Percentiles rank a stretch among this genome's conserved stretches.
Evolutionary conservation across 2,888 invertebrate species (phyloP).

Genomic region (Platycheirus rosarum): DNA sequence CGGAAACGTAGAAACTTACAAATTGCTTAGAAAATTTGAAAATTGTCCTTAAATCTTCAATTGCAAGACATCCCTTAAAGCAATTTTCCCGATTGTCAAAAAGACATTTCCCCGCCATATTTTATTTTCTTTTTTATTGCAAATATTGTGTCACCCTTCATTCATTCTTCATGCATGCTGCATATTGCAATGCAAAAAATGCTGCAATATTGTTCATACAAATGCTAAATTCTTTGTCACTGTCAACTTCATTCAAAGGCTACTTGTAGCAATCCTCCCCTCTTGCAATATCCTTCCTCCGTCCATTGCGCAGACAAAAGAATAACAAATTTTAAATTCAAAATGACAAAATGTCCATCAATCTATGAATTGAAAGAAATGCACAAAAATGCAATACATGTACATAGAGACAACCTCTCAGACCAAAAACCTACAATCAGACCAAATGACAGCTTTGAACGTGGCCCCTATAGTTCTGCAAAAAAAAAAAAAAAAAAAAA

Average conservation of each 20-base stretch:
- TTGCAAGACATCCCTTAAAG: no score
- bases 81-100: no score
- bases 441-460: constrained; percentile 41
- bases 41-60: no score
- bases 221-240: constrained; percentile 23
- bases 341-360: constrained; percentile 59
- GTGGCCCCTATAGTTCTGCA: constrained; percentile 64
- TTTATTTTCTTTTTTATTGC: no score
- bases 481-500: not conserved
- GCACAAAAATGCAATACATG: constrained; percentile 4
- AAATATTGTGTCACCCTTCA: constrained; percentile 30
- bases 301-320: not conserved
- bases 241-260: constrained; percentile 6
- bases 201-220: not conserved
- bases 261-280: no score
- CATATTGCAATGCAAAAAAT: not conserved
- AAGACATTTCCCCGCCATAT: no score
- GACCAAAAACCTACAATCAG: constrained; percentile 14
- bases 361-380: constrained; percentile 22
- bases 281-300: constrained; percentile 14
- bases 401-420: no score
- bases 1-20: no score
- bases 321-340: constrained; percentile 52
- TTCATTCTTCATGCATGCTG: not conserved
- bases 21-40: no score